These are phyloP conservation scores for Thunnus thynnus DNA, from an alignment of 2,113 vertebrate genomes.

Conservation along the genomic window DNA sequence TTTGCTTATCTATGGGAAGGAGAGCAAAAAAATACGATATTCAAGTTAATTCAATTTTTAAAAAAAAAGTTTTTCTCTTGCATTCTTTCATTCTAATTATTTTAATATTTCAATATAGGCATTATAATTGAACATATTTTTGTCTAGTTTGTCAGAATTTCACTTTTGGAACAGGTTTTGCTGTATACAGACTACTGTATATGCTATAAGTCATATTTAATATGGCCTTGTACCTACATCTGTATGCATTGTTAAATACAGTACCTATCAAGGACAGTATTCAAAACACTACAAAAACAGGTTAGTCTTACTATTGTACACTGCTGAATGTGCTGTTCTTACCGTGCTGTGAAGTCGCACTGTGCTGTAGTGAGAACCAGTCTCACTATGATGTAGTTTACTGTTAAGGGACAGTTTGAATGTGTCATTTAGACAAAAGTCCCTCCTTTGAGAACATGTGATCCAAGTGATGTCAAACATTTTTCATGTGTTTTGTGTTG, in stretches of 20 bases:
- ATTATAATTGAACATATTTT: conserved; percentile 6
- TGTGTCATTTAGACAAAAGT: background rate
- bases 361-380: background rate
- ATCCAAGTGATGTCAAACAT: background rate
- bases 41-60: background rate
- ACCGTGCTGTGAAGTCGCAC: conserved; percentile 21
- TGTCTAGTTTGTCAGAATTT: background rate
- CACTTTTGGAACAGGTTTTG: background rate
- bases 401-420: conserved; percentile 18
- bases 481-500: background rate
- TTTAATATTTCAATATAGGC: background rate
- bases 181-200: conserved; percentile 10
- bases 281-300: conserved; percentile 6
- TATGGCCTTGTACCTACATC: background rate
- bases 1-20: background rate
- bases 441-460: background rate
- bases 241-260: conserved; percentile 14
- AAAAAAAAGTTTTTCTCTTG: background rate
- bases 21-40: background rate
- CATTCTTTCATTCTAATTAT: background rate
- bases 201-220: conserved; percentile 10
- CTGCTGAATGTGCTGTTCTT: conserved; percentile 21
- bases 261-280: background rate
- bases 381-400: background rate
- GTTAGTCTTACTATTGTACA: background rate